A percentile compares a stretch with the other conserved stretches of the same genome.
Conservation (phyloP, 2,113 vertebrate genomes). For the Planiliza haematocheilus region DNA sequence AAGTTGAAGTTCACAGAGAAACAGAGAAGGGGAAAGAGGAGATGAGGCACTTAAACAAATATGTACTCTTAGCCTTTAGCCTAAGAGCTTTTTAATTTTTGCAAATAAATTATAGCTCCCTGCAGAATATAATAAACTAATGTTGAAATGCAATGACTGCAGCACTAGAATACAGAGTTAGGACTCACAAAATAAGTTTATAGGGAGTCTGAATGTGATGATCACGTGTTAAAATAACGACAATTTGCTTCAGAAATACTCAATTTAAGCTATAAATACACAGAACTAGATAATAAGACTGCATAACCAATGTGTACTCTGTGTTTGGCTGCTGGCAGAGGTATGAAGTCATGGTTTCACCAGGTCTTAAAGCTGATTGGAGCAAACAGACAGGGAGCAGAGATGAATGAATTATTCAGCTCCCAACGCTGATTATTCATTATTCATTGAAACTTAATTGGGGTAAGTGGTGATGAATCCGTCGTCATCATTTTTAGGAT, state of each 20-base stretch:
- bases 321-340: too few relatives aligned
- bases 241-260: background rate
- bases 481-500: too few relatives aligned
- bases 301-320: too few relatives aligned
- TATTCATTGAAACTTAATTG: too few relatives aligned
- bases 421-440: too few relatives aligned
- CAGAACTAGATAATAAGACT: too few relatives aligned
- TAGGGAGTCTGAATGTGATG: slow-evolving; percentile 2
- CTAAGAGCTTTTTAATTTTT: slow-evolving; percentile 7
- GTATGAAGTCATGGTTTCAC: too few relatives aligned
- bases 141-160: background rate
- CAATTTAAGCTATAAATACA: background rate
- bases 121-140: slow-evolving; percentile 17
- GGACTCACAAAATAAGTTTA: too few relatives aligned
- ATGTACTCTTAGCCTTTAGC: slow-evolving; percentile 17
- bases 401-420: too few relatives aligned
- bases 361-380: too few relatives aligned
- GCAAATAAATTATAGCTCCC: slow-evolving; percentile 17
- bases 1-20: background rate
- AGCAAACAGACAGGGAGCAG: too few relatives aligned
- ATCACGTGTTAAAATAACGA: background rate
- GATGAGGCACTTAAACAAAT: slow-evolving; percentile 35
- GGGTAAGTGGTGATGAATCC: too few relatives aligned
- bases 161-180: slow-evolving; percentile 3
- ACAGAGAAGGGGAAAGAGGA: slow-evolving; percentile 14